These are phyloP conservation scores for Chloroclysta siterata DNA, from an alignment of 2,888 invertebrate genomes.

Conservation along the genomic window DNA sequence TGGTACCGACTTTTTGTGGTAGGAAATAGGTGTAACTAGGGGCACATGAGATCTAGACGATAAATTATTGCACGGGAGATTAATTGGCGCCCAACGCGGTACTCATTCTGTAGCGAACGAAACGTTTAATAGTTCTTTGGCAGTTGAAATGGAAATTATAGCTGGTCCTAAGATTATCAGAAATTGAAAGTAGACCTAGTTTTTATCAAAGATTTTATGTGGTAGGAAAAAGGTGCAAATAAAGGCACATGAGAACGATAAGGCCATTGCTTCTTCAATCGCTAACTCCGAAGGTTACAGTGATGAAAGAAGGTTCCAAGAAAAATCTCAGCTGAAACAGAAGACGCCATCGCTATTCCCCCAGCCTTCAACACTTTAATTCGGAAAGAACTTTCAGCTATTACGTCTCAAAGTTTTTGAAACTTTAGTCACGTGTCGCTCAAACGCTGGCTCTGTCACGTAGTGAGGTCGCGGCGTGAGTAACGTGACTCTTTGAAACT, in stretches of 20 bases:
- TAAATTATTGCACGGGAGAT: slow-evolving; percentile 39
- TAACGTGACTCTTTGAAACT: neutral
- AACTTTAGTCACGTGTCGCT: slow-evolving; percentile 21
- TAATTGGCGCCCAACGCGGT: slow-evolving; percentile 33
- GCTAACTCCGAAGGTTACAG: no score
- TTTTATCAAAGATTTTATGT: no score
- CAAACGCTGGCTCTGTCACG: slow-evolving; percentile 14
- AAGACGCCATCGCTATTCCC: slow-evolving; percentile 7
- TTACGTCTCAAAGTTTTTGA: slow-evolving; percentile 8
- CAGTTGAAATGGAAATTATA: slow-evolving; percentile 13
- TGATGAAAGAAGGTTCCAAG: neutral
- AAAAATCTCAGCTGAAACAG: neutral
- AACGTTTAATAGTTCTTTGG: slow-evolving; percentile 5
- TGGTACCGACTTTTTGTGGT: no score
- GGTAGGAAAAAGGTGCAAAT: no score
- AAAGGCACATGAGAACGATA: no score
- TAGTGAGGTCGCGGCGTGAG: slow-evolving; percentile 7
- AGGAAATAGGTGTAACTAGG: no score
- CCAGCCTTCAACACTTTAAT: slow-evolving; percentile 18
- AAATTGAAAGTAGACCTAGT: no score
- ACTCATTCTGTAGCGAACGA: slow-evolving; percentile 15
- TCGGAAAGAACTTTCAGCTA: slow-evolving; percentile 13
- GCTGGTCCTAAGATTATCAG: no score
- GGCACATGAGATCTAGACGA: no score
- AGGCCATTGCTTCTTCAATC: no score